Evolutionary conservation across 2,113 vertebrate species (phyloP), one percentile per base, ranked within the genome.

Genomic region (Columbina picui): DNA sequence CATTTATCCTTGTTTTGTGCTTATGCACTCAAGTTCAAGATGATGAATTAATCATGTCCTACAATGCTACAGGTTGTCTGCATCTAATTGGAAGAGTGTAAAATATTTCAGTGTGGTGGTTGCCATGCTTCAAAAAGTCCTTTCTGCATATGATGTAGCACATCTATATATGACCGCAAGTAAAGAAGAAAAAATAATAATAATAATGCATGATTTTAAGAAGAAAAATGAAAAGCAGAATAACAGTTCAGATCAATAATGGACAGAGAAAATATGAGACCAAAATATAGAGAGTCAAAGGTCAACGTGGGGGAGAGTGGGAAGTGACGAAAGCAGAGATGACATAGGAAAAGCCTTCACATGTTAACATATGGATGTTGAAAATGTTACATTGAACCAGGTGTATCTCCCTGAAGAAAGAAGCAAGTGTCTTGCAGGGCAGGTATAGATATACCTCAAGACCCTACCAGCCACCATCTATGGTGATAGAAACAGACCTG

Each of bases 1-100:
- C 71, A 47, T 64, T 92, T 85, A n/a, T 67, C 74, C 78, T 93
- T 90, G 60, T 68, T 93, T 63, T 89, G 14, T 80, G 61, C 79
- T 76, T 69, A 55, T 38, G 77, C 34, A 25, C 41, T 89, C 20
- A 9, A 2, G 3, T 87, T 89, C 43, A 71, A 30, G 32, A 10
- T 36, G 77, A 84, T 59, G 45, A 89, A 94, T 91, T 87, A 80
- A 89, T 81, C 16, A 1, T 2, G 1, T 45, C 78, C 82, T 27
- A 34, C 45, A 80, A 16, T 64, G 70, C 68, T 79, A 30, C 49
- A 76, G 93, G 81, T 90, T 85, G 85, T 60, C 81, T 69, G 68
- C 87, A 70, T 83, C 93, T 76, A 39, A 59, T 9, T 57, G 68
- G 55, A 32, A 55, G 53, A 90, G 17, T 12, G 57, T 60, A 21